Base-by-base conservation (phyloP, 1,140 invertebrate genomes). In the Trinorchestia longiramus region DNA sequence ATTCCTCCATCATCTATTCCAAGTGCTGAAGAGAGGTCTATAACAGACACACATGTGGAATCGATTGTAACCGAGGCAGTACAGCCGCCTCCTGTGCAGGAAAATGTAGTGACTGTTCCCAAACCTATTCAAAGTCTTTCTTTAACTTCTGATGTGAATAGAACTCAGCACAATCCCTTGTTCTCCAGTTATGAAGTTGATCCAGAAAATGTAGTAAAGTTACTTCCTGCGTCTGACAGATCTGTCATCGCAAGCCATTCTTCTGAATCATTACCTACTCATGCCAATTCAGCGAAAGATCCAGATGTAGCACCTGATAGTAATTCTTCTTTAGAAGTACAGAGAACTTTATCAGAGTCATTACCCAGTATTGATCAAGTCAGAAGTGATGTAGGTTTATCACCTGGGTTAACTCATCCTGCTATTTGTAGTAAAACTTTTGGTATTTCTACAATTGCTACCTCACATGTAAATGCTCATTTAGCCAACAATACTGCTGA, bases 171-270 rank as follows among this genome's bases (percentile, higher is more conserved):
- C 43, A 94, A 94, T 94, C 92, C 92, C 15, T 40, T 94, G 43
- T 94, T 94, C 40, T 44, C 92, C 43, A 94, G 36, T 11, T 94
- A 94, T 47, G 92, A 94, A 47, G 92, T 44, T 17, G 92, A 94
- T 94, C 92, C 92, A 41, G 88, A 90, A 90, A 90, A 90, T 90
- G 88, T 90, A 15, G 41, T 90, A 36, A 41, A 90, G 43, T 42
- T 90, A 43, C 41, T 43, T 42, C 88, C 88, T 90, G 88, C 88
- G 6, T 90, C 88, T 90, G 62, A 23, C 1, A 77, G 62, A 23
- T 77, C 62, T 77, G 62, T 77, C 28, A 77, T 36, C 62, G 1
- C 62, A 77, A 77, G 62, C 62, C 62, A 77, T 36, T 36, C 28
- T 77, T 28, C 62, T 77, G 28, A 77, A 77, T 77, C 28, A 3